phyloP scores from a whole-genome alignment of 1,140 invertebrate species.

The Cylas formicarius region DNA sequence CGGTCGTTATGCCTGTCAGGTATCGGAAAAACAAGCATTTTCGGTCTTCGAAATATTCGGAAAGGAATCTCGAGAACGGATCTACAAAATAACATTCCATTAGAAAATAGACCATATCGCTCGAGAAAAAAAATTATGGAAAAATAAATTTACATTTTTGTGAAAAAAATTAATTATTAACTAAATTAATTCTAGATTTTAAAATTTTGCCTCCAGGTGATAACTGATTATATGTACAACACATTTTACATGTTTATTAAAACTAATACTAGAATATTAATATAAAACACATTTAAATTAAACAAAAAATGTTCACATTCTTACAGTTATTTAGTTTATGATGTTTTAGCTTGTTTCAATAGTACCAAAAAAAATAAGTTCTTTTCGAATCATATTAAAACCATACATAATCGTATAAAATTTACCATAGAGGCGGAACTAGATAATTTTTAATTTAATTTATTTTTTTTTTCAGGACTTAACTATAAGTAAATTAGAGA shows the following conservation, averaged over 20 bases:
- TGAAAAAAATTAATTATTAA: neutral
- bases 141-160: neutral
- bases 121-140: constrained; percentile 1
- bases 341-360: too few species aligned
- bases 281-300: neutral
- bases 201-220: neutral
- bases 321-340: too few species aligned
- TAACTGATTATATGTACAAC: neutral
- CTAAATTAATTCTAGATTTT: neutral
- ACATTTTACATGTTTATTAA: neutral
- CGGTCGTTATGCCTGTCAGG: constrained; percentile 7
- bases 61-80: constrained; percentile 17
- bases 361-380: too few species aligned
- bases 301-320: neutral
- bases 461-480: too few species aligned
- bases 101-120: neutral
- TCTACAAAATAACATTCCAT: constrained; percentile 13
- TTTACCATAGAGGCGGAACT: too few species aligned
- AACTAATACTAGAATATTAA: neutral
- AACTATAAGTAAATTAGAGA: too few species aligned
- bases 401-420: too few species aligned
- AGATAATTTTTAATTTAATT: too few species aligned
- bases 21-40: constrained; percentile 15
- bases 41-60: constrained; percentile 22
- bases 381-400: too few species aligned